Conservation (phyloP, 2,888 invertebrate species). For the Camptogramma bilineatum region DNA sequence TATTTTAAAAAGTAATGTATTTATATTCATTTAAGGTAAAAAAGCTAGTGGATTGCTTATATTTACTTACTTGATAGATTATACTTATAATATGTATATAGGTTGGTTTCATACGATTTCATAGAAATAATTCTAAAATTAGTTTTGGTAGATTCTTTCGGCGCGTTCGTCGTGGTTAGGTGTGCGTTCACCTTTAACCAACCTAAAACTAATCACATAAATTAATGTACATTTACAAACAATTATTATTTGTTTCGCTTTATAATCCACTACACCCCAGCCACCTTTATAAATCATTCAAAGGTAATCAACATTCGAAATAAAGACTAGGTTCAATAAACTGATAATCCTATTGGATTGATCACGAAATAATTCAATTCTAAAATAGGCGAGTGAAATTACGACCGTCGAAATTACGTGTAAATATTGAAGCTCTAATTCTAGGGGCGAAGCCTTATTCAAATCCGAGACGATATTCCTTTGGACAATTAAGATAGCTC, state of each 20-base stretch:
- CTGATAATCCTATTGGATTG: not conserved
- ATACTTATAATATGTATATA: no score
- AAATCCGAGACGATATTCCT: conserved; percentile 62
- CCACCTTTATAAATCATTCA: not conserved
- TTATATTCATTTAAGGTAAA: conserved; percentile 8
- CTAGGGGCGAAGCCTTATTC: conserved; percentile 54
- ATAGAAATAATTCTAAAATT: no score
- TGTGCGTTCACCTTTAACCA: no score
- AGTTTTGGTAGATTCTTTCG: no score
- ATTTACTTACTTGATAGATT: not conserved
- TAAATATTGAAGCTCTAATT: conserved; percentile 49
- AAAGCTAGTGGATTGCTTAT: not conserved
- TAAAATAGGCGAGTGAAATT: conserved; percentile 18
- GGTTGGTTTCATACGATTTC: no score
- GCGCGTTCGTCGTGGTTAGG: no score
- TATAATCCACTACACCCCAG: not conserved
- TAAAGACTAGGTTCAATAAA: not conserved
- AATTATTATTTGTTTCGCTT: not conserved
- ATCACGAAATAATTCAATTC: conserved; percentile 24
- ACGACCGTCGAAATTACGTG: conserved; percentile 25
- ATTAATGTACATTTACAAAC: not conserved
- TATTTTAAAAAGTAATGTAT: conserved; percentile 34
- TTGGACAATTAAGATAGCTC: conserved; percentile 65
- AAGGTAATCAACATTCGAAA: not conserved
- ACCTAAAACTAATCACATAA: not conserved